These are phyloP conservation scores for Platanista minor DNA, from an alignment of 2,113 vertebrate genomes.

Conservation along the genomic window DNA sequence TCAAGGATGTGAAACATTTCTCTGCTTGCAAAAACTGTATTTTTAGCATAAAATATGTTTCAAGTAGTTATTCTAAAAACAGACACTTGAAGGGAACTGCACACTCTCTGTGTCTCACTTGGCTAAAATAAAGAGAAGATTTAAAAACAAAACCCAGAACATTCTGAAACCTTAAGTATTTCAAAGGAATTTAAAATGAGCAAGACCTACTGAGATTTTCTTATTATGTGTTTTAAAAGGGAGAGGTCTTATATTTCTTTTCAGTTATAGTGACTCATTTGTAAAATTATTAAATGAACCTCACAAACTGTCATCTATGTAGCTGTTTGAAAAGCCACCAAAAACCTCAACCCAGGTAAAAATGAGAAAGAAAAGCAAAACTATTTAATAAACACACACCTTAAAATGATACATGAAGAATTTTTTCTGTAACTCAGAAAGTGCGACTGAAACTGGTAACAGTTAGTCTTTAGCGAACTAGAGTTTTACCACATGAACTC, in stretches of 20 bases:
- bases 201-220: background rate
- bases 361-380: background rate
- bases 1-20: background rate
- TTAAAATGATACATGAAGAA: background rate
- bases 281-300: background rate
- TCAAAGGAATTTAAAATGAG: slow-evolving; percentile 8
- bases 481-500: background rate
- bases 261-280: background rate
- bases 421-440: background rate
- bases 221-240: slow-evolving; percentile 9
- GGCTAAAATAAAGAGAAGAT: background rate
- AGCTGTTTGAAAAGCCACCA: background rate
- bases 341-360: background rate
- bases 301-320: background rate
- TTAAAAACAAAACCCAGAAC: background rate
- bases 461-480: background rate
- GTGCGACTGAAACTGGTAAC: background rate
- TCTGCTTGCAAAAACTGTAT: background rate
- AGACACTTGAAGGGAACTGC: background rate
- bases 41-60: slow-evolving; percentile 49
- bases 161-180: background rate
- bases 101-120: background rate
- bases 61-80: slow-evolving; percentile 18
- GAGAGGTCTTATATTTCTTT: background rate
- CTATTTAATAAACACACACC: background rate